Conservation (phyloP, 2,113 vertebrate genomes). For the Stictonetta naevosa region DNA sequence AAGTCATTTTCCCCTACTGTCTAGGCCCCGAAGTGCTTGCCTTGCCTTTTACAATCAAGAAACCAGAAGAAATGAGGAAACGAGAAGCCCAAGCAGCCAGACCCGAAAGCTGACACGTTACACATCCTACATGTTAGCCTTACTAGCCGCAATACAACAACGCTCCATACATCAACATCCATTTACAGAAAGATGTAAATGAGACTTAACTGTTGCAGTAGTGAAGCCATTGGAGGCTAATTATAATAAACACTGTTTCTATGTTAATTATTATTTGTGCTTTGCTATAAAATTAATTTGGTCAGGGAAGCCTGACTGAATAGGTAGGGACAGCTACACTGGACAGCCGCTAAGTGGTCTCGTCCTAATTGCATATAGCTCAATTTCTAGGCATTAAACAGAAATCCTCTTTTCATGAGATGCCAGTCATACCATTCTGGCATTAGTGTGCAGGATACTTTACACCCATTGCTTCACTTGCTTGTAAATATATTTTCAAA, state of each 20-base stretch:
- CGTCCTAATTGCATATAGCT: not conserved
- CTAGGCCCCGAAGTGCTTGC: not conserved
- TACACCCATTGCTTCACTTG: not conserved
- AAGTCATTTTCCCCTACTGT: not conserved
- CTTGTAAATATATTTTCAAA: not conserved
- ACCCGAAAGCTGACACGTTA: not conserved
- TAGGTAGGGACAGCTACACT: not conserved
- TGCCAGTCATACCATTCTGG: not conserved
- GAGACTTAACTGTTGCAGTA: slow-evolving; percentile 23
- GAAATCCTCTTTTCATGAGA: not conserved
- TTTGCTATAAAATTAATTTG: not conserved
- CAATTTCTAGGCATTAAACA: slow-evolving; percentile 20
- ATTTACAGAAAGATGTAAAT: slow-evolving; percentile 6
- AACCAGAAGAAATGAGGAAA: not conserved
- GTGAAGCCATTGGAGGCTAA: not conserved
- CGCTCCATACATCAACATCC: not conserved
- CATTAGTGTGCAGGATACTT: not conserved
- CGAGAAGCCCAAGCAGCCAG: not conserved
- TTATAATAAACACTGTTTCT: not conserved
- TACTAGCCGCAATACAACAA: not conserved
- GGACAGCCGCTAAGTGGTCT: not conserved
- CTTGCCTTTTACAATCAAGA: not conserved
- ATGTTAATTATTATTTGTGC: not conserved
- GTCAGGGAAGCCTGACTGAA: not conserved
- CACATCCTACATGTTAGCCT: not conserved